Base-by-base conservation (phyloP, 2,113 vertebrate species). In the Ceyx melanurus region DNA sequence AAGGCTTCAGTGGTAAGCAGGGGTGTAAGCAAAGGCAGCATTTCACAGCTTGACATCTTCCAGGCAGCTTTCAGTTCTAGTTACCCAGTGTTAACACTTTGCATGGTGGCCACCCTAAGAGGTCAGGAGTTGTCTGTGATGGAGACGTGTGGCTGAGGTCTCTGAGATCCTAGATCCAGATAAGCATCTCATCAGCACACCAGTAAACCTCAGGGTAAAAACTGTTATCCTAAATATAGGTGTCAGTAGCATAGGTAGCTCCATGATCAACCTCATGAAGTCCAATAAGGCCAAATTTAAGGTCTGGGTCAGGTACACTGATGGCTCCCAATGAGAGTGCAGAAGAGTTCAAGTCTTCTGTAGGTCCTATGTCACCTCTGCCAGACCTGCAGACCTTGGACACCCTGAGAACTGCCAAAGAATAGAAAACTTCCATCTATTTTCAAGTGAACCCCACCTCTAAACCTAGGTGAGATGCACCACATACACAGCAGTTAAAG, bases 401-500 rank as follows among this genome's bases (percentile, higher is more conserved):
- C 37, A 54, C 18, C 2, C 28, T 51, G 37, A 37, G 15, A 84
- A 29, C 17, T 66, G 31, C 9, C 25, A 74, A 15, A 35, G 16
- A 46, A 4, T 19, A 6, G 12, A 51, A 73, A 75, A 58, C 14
- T 42, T 50, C 9, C 11, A 1, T 0, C 2, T 11, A 21, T 43
- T 72, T 48, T 3, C 18, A 42, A 33, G 9, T 10, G 10, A 81
- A 45, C 3, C 2, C 14, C 26, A 62, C 6, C 28, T 65, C 50
- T 79, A 53, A 61, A 18, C 18, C 23, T 2, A 22, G 15, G 8
- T 25, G 74, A 42, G 35, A n/a, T 12, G 12, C 7, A 6, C 5
- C 23, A 10, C 16, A 5, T 1, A 2, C 0, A 23, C 20, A 31
- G 4, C 23, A 26, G 22, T 22, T 3, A 0, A n/a, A 35, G 10